Conservation (phyloP, 2,888 invertebrate genomes). For the Dichetophora obliterata region DNA sequence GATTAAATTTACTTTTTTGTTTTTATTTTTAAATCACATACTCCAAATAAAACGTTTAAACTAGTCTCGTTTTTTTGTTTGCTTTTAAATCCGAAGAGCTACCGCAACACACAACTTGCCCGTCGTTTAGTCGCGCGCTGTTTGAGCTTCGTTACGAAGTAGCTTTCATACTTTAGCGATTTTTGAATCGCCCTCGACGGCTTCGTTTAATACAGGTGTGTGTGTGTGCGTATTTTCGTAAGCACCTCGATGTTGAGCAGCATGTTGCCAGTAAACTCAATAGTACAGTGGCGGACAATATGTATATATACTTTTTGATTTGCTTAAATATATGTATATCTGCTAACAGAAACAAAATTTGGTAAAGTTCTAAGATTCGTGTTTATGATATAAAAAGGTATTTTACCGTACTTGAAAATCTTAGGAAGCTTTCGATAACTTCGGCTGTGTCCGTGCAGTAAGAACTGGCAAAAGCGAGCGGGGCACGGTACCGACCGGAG, state of each 20-base stretch:
- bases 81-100: neutral
- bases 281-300: no score
- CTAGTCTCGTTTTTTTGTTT: neutral
- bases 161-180: conserved; percentile 17
- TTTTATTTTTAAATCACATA: neutral
- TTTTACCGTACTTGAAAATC: no score
- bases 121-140: conserved; percentile 16
- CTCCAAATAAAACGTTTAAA: neutral
- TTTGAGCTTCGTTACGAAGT: conserved; percentile 6
- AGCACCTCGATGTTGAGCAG: neutral
- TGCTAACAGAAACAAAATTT: no score
- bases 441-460: no score
- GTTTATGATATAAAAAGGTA: no score
- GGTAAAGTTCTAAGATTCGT: no score
- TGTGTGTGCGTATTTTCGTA: neutral
- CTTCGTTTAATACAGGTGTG: neutral
- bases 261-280: neutral
- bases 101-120: conserved; percentile 6
- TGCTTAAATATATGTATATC: no score
- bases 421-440: no score
- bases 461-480: no score
- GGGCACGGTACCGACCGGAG: no score
- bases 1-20: neutral
- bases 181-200: conserved; percentile 5
- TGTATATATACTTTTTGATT: no score